These are phyloP conservation scores for Daubentonia madagascariensis DNA, from an alignment of 2,113 vertebrate species.

Conservation along the genomic window DNA sequence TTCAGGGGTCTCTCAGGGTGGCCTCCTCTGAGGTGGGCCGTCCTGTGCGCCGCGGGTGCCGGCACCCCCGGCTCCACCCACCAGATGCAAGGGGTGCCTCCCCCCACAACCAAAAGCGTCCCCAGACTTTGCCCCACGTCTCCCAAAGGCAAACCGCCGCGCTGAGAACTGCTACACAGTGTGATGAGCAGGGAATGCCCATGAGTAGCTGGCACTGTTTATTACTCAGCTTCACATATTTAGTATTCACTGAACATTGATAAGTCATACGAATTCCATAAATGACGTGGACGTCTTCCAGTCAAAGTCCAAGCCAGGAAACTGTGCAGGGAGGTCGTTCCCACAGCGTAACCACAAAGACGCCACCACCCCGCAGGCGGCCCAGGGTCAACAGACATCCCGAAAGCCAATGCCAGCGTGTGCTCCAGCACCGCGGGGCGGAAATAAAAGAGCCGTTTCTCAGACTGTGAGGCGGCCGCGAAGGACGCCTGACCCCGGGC, in stretches of 20 bases:
- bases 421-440: too few relatives aligned
- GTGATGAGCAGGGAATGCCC: too few relatives aligned
- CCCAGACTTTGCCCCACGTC: background rate
- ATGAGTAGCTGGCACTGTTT: rapidly evolving
- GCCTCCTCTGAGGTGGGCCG: background rate
- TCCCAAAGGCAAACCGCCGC: background rate
- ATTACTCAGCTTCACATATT: background rate
- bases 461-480: too few relatives aligned
- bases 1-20: too few relatives aligned
- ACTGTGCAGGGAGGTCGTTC: background rate
- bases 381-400: too few relatives aligned
- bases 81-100: background rate
- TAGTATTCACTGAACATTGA: background rate
- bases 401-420: too few relatives aligned
- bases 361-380: too few relatives aligned
- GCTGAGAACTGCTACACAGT: background rate
- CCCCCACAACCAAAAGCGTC: background rate
- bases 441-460: too few relatives aligned
- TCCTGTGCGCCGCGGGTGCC: too few relatives aligned
- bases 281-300: background rate
- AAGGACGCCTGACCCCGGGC: too few relatives aligned
- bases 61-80: background rate
- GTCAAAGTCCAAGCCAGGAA: background rate
- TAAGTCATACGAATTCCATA: background rate
- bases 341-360: background rate